Conservation (phyloP, 2,888 invertebrate species). For the Chelonus formosanus region DNA sequence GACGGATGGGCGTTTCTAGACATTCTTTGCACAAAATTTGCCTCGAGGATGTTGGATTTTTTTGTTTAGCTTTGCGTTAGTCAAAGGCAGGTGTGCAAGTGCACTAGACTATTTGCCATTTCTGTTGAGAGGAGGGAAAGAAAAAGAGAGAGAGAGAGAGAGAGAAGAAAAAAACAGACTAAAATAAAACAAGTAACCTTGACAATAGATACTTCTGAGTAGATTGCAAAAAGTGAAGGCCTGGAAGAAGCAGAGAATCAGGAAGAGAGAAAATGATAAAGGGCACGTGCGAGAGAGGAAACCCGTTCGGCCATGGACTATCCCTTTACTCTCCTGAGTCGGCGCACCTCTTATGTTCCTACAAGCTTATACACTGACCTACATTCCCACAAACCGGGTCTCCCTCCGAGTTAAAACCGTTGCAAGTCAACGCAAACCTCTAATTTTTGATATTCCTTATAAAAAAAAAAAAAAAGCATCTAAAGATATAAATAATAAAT, state of each 20-base stretch:
- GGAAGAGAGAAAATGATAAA: slow-evolving; percentile 38
- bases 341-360: slow-evolving; percentile 55
- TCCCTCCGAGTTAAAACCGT: slow-evolving; percentile 43
- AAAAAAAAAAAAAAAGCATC: background rate
- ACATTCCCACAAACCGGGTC: slow-evolving; percentile 62
- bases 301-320: slow-evolving; percentile 62
- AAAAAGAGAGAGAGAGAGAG: too few species aligned
- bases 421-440: slow-evolving; percentile 41
- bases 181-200: too few species aligned
- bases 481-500: background rate
- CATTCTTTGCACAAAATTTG: slow-evolving; percentile 10
- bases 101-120: too few species aligned
- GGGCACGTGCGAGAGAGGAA: slow-evolving; percentile 52
- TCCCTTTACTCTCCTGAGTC: slow-evolving; percentile 31
- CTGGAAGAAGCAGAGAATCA: slow-evolving; percentile 29
- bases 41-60: too few species aligned
- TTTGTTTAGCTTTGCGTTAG: too few species aligned
- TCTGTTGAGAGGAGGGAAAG: too few species aligned
- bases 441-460: background rate
- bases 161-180: too few species aligned
- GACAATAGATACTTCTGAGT: slow-evolving; percentile 7
- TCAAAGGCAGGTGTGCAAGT: too few species aligned
- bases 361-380: slow-evolving; percentile 63
- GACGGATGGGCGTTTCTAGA: slow-evolving; percentile 25
- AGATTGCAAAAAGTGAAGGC: slow-evolving; percentile 37